Evolutionary conservation across 2,113 vertebrate species (phyloP), one percentile per base, ranked within the genome.

Genomic region (Barnardius zonarius): DNA sequence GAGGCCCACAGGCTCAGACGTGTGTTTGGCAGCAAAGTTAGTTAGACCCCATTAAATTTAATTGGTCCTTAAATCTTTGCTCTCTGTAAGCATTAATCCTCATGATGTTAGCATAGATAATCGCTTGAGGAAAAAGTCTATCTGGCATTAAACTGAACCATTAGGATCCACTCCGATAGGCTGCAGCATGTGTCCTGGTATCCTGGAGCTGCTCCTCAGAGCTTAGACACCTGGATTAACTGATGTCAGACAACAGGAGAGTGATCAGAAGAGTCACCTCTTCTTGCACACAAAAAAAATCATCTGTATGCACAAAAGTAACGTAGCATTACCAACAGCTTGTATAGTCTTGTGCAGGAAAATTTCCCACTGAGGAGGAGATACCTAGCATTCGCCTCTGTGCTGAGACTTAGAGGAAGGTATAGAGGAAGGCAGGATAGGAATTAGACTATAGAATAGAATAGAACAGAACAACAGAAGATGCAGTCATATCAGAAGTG

Each of bases 21-120:
- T 22, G 19, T 59, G 46, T 51, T 67, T 90, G 55, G 84, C 55
- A 95, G 66, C 61, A 78, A 74, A 57, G 31, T n/a, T 17, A 74
- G 80, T 83, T 86, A 70, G 25, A 83, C 9, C 8, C 62, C 20
- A 44, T 74, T 86, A 81, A 70, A 95, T 92, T 84, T 92, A 72
- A 95, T 84, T 87, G 92, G 20, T 87, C 63, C 24, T 49, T 87
- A 91, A 86, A 86, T 76, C 83, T 92, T 95, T 81, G 41, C 25
- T 86, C 35, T 87, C 10, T 59, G 12, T 63, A 93, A 86, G 23
- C 59, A 78, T 81, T 94, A 94, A 96, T 92, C 80, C 51, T 89
- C 74, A 31, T 61, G 48, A 88, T 77, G 73, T 39, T 88, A 55
- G 92, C 82, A 63, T 57, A 92, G 62, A 84, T 89, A 87, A 92